Percentiles rank a stretch among this genome's conserved stretches.
Evolutionary conservation across 2,113 vertebrate species (phyloP).

Genomic region (Anarhynchus alexandrinus): DNA sequence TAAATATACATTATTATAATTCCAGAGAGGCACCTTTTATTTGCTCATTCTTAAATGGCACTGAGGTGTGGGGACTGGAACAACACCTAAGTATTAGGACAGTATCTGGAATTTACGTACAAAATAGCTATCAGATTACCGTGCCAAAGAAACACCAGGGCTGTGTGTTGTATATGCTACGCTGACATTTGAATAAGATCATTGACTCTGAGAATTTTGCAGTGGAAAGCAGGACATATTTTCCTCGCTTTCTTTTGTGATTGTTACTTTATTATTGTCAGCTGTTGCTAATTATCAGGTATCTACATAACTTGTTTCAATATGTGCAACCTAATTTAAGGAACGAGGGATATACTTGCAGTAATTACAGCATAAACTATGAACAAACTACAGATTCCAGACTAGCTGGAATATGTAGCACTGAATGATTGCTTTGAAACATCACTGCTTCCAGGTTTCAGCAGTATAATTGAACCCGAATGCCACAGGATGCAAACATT

Average conservation of each 20-base stretch:
- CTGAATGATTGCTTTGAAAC: constrained; percentile 52
- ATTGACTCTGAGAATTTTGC: not conserved
- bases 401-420: constrained; percentile 51
- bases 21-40: not conserved
- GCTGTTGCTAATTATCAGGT: not conserved
- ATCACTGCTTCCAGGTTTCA: constrained; percentile 57
- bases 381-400: constrained; percentile 43
- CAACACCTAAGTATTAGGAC: not conserved
- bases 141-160: not conserved
- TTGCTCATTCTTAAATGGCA: not conserved
- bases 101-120: not conserved
- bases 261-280: not conserved
- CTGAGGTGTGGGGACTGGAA: not conserved
- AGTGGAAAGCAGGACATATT: not conserved
- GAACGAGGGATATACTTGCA: not conserved
- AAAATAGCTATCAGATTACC: not conserved
- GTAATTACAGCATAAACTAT: constrained; percentile 16
- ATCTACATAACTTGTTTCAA: not conserved
- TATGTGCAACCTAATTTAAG: constrained; percentile 3
- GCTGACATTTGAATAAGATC: not conserved
- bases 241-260: not conserved
- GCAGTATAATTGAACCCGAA: constrained; percentile 57
- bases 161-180: not conserved
- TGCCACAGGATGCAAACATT: constrained; percentile 62
- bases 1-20: not conserved